Percentiles rank a stretch among this genome's conserved stretches.
Evolutionary conservation across 2,113 vertebrate species (phyloP).

Genomic region (Rhombomys opimus): DNA sequence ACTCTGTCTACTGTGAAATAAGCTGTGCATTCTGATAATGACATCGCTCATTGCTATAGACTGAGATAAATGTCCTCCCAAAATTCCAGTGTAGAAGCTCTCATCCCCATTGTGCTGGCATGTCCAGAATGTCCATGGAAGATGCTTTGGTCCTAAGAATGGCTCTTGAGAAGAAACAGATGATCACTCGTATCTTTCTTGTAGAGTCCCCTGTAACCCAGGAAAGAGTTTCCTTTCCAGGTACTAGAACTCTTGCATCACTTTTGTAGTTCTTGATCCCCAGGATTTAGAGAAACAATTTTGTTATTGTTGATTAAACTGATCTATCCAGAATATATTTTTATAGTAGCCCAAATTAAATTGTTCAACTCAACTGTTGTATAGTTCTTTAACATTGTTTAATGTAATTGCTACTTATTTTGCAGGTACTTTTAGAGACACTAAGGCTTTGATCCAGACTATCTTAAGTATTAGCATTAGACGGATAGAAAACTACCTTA

Average conservation of each 20-base stretch:
- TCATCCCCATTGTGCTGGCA: not conserved
- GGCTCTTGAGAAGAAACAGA: fast-evolving
- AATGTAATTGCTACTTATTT: not conserved
- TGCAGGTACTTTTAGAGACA: not conserved
- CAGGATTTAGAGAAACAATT: not conserved
- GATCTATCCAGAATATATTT: not conserved
- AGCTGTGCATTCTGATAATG: not conserved
- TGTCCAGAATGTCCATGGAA: no score
- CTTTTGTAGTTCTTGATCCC: not conserved
- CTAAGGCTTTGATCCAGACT: not conserved
- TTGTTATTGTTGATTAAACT: not conserved
- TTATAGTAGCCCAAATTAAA: not conserved
- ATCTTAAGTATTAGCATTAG: not conserved
- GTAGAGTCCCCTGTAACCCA: fast-evolving
- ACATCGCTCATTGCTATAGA: not conserved
- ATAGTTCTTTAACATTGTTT: not conserved
- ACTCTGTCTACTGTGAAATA: not conserved
- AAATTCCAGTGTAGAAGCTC: not conserved
- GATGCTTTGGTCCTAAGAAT: not conserved
- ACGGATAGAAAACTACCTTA: not conserved
- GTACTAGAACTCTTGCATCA: no score
- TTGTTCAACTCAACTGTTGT: not conserved
- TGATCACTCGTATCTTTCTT: not conserved
- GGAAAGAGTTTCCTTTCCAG: not conserved
- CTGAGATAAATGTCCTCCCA: not conserved